phyloP scores from a whole-genome alignment of 35 echinoderm and acorn worm genomes.

The Ophiothrix spiculata region DNA sequence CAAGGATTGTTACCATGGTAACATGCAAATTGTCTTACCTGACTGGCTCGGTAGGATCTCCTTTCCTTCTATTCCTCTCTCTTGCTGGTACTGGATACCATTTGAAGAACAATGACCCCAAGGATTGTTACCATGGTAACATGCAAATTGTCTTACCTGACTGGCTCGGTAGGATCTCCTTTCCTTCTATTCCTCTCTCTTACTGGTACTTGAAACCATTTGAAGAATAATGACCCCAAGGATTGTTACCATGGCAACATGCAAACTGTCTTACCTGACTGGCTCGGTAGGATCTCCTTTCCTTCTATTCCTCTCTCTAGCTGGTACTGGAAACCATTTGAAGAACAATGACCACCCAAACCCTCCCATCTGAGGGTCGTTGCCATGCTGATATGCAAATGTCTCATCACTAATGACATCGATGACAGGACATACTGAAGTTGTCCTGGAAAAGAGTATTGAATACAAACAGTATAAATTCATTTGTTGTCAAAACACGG shows the following conservation, averaged over 20 bases:
- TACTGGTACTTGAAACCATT: constrained; percentile 85
- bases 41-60: constrained; percentile 80
- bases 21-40: constrained; percentile 81
- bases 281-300: constrained; percentile 86
- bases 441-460: neutral
- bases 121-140: constrained; percentile 94
- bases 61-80: constrained; percentile 74
- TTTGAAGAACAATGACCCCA: constrained; percentile 98
- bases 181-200: constrained; percentile 76
- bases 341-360: constrained; percentile 99
- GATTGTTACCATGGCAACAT: constrained; percentile 95
- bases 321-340: constrained; percentile 91
- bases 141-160: constrained; percentile 82
- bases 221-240: constrained; percentile 97
- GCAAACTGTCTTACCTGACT: constrained; percentile 80
- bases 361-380: constrained; percentile 96
- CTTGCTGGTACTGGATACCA: constrained; percentile 87
- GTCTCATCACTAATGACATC: constrained; percentile 96
- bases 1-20: constrained; percentile 96
- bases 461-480: neutral
- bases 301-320: constrained; percentile 70
- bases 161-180: constrained; percentile 81
- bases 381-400: constrained; percentile 95
- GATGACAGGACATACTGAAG: constrained; percentile 68
- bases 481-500: neutral